Conservation (phyloP, 2,888 invertebrate genomes). For the Caenorhabditis imperialis region DNA sequence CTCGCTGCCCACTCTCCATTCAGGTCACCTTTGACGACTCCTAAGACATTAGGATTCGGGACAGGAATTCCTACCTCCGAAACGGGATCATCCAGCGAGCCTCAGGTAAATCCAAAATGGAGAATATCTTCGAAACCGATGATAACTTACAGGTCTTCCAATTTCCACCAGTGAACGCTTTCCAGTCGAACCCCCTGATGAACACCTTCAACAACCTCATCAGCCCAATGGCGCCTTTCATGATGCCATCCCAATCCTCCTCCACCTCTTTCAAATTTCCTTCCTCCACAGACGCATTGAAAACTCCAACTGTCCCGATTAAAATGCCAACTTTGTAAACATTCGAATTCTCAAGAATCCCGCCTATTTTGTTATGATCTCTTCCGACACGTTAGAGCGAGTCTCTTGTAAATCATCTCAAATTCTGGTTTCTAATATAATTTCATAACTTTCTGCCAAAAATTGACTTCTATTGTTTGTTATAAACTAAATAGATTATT, state of each 20-base stretch:
- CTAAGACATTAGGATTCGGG: slow-evolving; percentile 16
- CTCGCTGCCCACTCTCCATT: slow-evolving; percentile 49
- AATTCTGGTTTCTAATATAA: too few relatives aligned
- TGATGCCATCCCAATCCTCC: slow-evolving; percentile 44
- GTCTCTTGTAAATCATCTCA: too few relatives aligned
- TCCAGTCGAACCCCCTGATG: slow-evolving; percentile 29
- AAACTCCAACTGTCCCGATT: slow-evolving; percentile 58
- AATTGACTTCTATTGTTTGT: too few relatives aligned
- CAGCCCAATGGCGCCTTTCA: slow-evolving; percentile 46
- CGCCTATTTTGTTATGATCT: too few relatives aligned
- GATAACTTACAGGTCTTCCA: slow-evolving; percentile 59
- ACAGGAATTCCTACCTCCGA: slow-evolving; percentile 1
- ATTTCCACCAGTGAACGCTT: slow-evolving; percentile 53
- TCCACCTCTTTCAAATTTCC: slow-evolving; percentile 56
- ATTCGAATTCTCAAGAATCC: too few relatives aligned
- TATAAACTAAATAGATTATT: too few relatives aligned
- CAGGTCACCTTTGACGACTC: slow-evolving; percentile 38
- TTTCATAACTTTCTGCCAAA: too few relatives aligned
- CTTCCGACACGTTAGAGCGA: too few relatives aligned
- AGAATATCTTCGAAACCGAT: not conserved
- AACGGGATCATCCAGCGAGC: slow-evolving; percentile 9
- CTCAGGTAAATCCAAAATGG: slow-evolving; percentile 21
- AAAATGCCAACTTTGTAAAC: slow-evolving; percentile 48
- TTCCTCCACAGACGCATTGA: slow-evolving; percentile 59
- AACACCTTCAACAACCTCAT: slow-evolving; percentile 52